Percentiles rank a stretch among this genome's conserved stretches.
phyloP scores from a whole-genome alignment of 2,888 invertebrate genomes.

The Synanthedon myopaeformis region DNA sequence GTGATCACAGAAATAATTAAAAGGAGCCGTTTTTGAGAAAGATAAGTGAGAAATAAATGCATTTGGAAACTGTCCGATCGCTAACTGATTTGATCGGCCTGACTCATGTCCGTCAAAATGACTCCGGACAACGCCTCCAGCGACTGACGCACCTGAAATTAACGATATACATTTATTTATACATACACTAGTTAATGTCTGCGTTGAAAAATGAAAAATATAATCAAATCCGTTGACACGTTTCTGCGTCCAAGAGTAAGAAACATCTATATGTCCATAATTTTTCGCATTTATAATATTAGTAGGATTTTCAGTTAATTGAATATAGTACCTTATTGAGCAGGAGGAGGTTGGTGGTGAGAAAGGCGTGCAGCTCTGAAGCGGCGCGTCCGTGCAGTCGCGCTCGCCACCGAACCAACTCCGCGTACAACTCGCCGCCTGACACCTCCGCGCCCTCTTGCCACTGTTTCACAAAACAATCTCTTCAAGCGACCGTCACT shows the following conservation, averaged over 20 bases:
- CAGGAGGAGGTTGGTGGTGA: slow-evolving; percentile 82
- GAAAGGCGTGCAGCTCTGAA: slow-evolving; percentile 78
- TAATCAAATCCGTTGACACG: too few species aligned
- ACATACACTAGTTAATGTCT: too few species aligned
- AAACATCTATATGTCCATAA: too few species aligned
- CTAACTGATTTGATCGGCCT: slow-evolving; percentile 21
- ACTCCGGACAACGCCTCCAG: slow-evolving; percentile 83
- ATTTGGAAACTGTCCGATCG: slow-evolving; percentile 6
- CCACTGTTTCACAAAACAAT: slow-evolving; percentile 5
- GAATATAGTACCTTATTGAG: slow-evolving; percentile 76
- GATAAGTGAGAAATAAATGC: too few species aligned
- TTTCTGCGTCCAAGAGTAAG: too few species aligned
- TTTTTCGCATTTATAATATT: slow-evolving; percentile 6
- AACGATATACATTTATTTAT: too few species aligned
- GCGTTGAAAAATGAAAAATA: too few species aligned
- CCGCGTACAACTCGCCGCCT: slow-evolving; percentile 73
- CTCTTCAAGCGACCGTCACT: too few species aligned
- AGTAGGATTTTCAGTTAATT: too few species aligned
- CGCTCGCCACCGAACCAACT: slow-evolving; percentile 77
- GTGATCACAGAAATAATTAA: too few species aligned
- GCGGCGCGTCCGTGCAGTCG: slow-evolving; percentile 79
- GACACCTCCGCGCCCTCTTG: slow-evolving; percentile 45
- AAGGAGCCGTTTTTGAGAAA: background rate
- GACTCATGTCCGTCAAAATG: slow-evolving; percentile 58
- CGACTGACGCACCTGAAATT: slow-evolving; percentile 81